These are phyloP conservation scores for Neosilurus mollespiculum DNA, from an alignment of 2,797 vertebrate genomes.

Conservation along the genomic window DNA sequence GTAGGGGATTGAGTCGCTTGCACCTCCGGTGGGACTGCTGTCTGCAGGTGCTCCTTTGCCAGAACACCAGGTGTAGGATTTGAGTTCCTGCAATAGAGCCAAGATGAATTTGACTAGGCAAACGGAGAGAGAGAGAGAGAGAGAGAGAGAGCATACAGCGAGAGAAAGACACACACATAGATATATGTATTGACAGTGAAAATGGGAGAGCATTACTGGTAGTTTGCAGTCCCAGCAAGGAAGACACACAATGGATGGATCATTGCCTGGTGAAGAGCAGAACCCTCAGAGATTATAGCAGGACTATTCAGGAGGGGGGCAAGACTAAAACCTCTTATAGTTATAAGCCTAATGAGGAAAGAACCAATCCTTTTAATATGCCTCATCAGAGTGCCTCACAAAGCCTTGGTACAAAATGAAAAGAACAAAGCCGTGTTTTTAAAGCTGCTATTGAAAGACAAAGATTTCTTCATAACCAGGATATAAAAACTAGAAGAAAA, in stretches of 20 bases:
- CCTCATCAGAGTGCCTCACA: slow-evolving; percentile 53
- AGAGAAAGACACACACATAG: not conserved
- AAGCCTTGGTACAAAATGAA: slow-evolving; percentile 13
- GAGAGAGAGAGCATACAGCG: not conserved
- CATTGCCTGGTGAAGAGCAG: slow-evolving; percentile 32
- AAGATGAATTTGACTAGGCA: slow-evolving; percentile 42
- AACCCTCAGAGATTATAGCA: not conserved
- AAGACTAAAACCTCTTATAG: not conserved
- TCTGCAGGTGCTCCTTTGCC: slow-evolving; percentile 50
- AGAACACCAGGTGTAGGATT: slow-evolving; percentile 50
- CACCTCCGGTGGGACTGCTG: slow-evolving; percentile 43
- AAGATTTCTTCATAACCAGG: not conserved
- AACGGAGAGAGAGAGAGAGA: slow-evolving; percentile 5
- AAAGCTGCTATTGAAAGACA: not conserved
- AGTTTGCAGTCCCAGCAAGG: not conserved
- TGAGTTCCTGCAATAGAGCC: slow-evolving; percentile 27
- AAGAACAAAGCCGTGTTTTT: slow-evolving; percentile 33
- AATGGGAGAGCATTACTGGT: slow-evolving; percentile 23
- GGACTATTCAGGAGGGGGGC: not conserved
- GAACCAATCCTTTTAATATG: slow-evolving; percentile 70
- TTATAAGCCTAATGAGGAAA: slow-evolving; percentile 71
- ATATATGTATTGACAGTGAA: not conserved
- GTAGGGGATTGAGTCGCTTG: slow-evolving; percentile 52
- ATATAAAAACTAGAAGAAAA: not conserved
- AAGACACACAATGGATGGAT: not conserved